Evolutionary conservation across 2,888 invertebrate genomes (phyloP).

Genomic region (Graphium colonna): DNA sequence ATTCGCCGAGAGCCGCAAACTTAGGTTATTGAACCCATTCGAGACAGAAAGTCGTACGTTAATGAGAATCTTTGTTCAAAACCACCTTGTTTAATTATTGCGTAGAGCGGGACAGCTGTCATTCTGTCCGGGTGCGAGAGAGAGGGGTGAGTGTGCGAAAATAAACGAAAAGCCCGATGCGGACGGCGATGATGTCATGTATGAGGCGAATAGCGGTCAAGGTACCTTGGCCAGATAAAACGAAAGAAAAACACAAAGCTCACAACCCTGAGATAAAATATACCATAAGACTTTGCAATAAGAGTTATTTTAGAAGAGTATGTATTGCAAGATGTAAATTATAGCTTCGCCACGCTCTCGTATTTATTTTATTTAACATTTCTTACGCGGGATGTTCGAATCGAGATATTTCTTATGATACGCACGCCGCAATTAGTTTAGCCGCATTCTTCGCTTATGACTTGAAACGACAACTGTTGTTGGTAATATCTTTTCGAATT

Average conservation of each 20-base stretch:
- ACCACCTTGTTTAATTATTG: constrained; percentile 36
- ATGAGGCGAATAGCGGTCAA: constrained; percentile 70
- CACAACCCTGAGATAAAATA: constrained; percentile 11
- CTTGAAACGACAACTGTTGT: not conserved
- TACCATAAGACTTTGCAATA: no score
- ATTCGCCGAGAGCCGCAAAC: not conserved
- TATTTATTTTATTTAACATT: constrained; percentile 17
- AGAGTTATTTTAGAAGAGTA: no score
- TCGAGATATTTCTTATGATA: constrained; percentile 1
- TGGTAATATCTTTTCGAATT: no score
- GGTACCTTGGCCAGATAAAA: constrained; percentile 46
- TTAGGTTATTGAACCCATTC: constrained; percentile 12
- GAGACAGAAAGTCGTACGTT: constrained; percentile 21
- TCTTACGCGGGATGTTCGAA: not conserved
- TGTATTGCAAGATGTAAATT: no score
- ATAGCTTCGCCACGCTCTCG: constrained; percentile 6
- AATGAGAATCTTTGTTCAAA: constrained; percentile 34
- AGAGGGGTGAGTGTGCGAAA: constrained; percentile 47
- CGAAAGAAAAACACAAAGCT: constrained; percentile 22
- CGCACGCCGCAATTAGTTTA: constrained; percentile 2
- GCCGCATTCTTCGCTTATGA: not conserved
- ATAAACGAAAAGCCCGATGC: constrained; percentile 54
- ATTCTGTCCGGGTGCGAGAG: constrained; percentile 33
- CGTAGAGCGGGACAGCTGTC: constrained; percentile 32
- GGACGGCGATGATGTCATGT: constrained; percentile 64